Base-by-base conservation (phyloP, 2,797 vertebrate species). In the Pampus argenteus region DNA sequence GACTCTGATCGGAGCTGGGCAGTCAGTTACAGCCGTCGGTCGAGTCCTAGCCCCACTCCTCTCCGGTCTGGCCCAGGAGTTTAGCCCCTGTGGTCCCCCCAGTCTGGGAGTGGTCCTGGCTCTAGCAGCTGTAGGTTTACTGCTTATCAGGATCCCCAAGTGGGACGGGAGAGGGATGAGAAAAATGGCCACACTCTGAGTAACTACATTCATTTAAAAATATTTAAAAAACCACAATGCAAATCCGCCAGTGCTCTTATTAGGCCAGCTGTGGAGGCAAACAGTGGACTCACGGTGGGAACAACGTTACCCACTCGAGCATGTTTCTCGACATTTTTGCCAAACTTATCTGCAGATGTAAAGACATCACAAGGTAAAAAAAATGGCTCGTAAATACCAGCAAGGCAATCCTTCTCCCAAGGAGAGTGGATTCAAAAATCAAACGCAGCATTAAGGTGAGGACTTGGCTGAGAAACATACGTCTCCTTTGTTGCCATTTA, bases 11-110 rank as follows among this genome's bases (percentile, higher is more conserved):
- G 98, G 98, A 8, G 89, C 97, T 0, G 98, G 97, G 14, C 97
- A 99, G 89, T 99, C 98, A 0, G 97, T 99, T 40, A 98, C 97
- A 0, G 96, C 98, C 0, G 93, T 99, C 29, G 96, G 95, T 4
- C 95, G 97, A 0, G 88, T 99, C 57, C 6, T 97, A 52, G 96
- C 96, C 1, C 97, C 98, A 0, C 91, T 99, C 9, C 95, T 99
- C 28, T 96, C 98, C 0, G 98, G 98, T 36, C 71, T 99, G 66
- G 90, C 94, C 34, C 98, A 99, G 86, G 98, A 98, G 89, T 91
- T 98, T 76, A 99, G 96, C 84, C 96, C 98, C 1, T 96, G 96
- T 15, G 97, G 97, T 0, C 98, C 98, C 1, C 94, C 98, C 0
- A 91, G 93, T 73, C 90, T 99, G 26, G 98, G 96, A 0, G 95